A percentile compares a stretch with the other conserved stretches of the same genome.
Conservation (phyloP, 2,113 vertebrate genomes). For the human region DNA sequence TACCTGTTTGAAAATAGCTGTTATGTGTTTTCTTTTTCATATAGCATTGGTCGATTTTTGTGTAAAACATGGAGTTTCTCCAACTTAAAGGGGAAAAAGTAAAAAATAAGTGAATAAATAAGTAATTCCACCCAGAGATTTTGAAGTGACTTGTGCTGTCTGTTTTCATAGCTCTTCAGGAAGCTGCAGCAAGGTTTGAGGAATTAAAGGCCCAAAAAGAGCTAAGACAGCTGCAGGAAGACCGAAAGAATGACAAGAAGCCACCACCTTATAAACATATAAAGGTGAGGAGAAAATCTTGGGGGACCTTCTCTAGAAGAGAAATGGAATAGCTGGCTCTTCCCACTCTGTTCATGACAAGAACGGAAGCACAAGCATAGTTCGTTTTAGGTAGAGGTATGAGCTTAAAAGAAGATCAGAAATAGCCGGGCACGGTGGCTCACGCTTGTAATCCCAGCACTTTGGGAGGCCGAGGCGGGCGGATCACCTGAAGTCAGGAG, state of each 20-base stretch:
- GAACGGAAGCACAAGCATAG: not conserved
- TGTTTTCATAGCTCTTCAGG: constrained; percentile 91
- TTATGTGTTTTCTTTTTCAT: not conserved
- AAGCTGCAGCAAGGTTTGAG: constrained; percentile 95
- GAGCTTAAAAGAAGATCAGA: not conserved
- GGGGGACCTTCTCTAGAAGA: not conserved
- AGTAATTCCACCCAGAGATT: not conserved
- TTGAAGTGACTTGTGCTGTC: constrained; percentile 23
- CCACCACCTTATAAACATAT: constrained; percentile 98
- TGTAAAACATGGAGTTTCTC: not conserved
- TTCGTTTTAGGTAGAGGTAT: not conserved
- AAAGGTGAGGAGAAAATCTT: constrained; percentile 86
- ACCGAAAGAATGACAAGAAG: constrained; percentile 96
- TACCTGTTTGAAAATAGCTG: not conserved
- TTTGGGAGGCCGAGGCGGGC: no score
- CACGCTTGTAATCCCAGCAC: no score
- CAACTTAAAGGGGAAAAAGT: not conserved
- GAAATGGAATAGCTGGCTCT: not conserved
- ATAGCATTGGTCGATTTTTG: not conserved
- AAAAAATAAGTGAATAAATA: not conserved
- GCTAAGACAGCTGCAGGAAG: constrained; percentile 96
- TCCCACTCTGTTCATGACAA: not conserved
- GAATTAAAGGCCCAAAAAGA: constrained; percentile 97
- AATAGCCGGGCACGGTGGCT: not conserved
- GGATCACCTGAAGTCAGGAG: no score